Percentiles rank a stretch among this genome's conserved stretches.
Conservation (phyloP, 2,888 invertebrate species). For the Nemotelus pantherinus region DNA sequence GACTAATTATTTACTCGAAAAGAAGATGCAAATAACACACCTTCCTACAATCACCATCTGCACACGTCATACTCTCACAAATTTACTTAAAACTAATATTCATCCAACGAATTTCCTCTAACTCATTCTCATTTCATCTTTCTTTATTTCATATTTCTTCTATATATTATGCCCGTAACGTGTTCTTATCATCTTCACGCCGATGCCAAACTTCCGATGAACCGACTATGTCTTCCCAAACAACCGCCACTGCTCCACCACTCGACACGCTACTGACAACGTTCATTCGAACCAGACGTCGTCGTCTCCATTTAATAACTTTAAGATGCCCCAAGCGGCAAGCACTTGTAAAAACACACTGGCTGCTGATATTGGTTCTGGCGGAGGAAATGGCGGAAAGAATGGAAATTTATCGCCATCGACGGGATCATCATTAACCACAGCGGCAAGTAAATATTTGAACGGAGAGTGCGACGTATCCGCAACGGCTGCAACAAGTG, state of each 20-base stretch:
- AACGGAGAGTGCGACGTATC: slow-evolving; percentile 11
- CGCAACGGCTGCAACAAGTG: slow-evolving; percentile 26
- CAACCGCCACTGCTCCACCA: not conserved
- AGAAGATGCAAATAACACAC: too few species aligned
- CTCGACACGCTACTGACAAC: not conserved
- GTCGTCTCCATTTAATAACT: slow-evolving; percentile 53
- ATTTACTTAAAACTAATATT: too few species aligned
- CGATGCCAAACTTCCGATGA: not conserved
- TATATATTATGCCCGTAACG: slow-evolving; percentile 8
- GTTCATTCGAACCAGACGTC: not conserved
- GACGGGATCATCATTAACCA: not conserved
- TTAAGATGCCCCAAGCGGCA: slow-evolving; percentile 51
- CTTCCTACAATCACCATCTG: too few species aligned
- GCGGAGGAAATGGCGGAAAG: slow-evolving; percentile 2
- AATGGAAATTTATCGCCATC: slow-evolving; percentile 23
- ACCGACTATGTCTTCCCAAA: not conserved
- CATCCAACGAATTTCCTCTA: not conserved
- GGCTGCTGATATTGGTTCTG: slow-evolving; percentile 48
- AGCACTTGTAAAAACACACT: slow-evolving; percentile 49
- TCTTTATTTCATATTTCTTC: slow-evolving; percentile 32
- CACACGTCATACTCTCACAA: too few species aligned
- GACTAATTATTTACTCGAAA: too few species aligned
- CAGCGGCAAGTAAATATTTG: slow-evolving; percentile 15
- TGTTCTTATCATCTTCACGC: slow-evolving; percentile 7
- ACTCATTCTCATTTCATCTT: slow-evolving; percentile 34